phyloP scores from a whole-genome alignment of 2,888 invertebrate species.

The Trachelus tabidus region DNA sequence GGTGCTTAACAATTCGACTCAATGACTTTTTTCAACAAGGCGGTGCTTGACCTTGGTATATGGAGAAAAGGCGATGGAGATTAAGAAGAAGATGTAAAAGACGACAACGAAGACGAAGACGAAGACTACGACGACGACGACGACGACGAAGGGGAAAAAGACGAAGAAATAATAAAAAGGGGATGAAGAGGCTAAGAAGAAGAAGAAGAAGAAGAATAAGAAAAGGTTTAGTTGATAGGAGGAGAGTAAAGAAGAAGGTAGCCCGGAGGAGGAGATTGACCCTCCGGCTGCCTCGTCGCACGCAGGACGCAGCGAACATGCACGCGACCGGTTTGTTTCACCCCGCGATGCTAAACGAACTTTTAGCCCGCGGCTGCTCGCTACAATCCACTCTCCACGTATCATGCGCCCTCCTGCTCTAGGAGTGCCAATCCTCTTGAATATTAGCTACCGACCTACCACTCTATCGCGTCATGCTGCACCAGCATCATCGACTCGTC shows the following conservation, averaged over 20 bases:
- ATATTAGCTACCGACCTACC: neutral
- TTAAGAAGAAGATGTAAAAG: neutral
- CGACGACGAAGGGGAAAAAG: conserved; percentile 12
- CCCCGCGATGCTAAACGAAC: conserved; percentile 58
- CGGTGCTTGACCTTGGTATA: conserved; percentile 36
- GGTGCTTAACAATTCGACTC: neutral
- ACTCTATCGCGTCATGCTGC: neutral
- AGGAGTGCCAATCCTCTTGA: conserved; percentile 1
- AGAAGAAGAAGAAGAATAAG: conserved; percentile 8
- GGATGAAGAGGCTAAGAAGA: conserved; percentile 21
- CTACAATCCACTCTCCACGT: conserved; percentile 17
- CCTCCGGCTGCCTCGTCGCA: conserved; percentile 56
- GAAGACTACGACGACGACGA: conserved; percentile 7
- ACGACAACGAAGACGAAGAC: neutral
- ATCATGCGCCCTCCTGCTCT: neutral
- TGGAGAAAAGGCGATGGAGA: conserved; percentile 22
- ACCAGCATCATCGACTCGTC: neutral
- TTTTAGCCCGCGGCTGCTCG: conserved; percentile 49
- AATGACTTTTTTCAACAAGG: conserved; percentile 39
- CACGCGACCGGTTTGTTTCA: conserved; percentile 62
- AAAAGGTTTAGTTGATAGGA: neutral
- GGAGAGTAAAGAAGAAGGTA: conserved; percentile 22
- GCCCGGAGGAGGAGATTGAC: conserved; percentile 57
- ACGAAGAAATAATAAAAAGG: conserved; percentile 27
- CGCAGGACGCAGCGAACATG: conserved; percentile 52